Evolutionary conservation across 2,888 invertebrate species (phyloP), one percentile per base, ranked within the genome.

Genomic region (Allolobophora icterica): DNA sequence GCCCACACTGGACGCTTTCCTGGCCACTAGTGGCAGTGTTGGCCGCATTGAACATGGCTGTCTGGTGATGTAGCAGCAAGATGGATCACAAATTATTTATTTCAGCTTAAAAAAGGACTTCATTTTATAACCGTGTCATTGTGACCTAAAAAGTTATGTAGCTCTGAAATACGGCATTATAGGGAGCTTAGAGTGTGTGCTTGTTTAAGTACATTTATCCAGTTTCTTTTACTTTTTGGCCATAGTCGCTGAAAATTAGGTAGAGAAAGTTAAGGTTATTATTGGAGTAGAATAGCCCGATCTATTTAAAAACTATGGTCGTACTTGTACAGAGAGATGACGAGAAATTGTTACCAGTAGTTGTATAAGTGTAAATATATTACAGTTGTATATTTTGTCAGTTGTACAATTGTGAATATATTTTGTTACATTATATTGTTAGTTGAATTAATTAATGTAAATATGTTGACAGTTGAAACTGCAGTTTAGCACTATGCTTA

Each of bases 371-470:
- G 71, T 71, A n/a, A n/a, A 71, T 71, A 71, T 71, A 71, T 71
- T n/a, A 71, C 71, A 71, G 71, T 71, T 71, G 71, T 71, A 71
- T 71, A n/a, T 71, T n/a, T 71, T 6, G n/a, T 11, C 71, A 71
- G 71, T n/a, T 71, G 71, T 71, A 71, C 71, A 71, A 71, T 71
- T 71, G 71, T 71, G 71, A 71, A 71, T 71, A 71, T 71, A n/a
- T 71, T 52, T 52, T 71, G 30, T 71, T n/a, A 30, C 30, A 13
- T 71, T 3, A n/a, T 71, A 71, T 71, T n/a, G 71, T 71, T 71
- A 71, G 71, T 71, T 71, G 71, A n/a, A 13, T 71, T 71, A 8
- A 71, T 71, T 71, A 13, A 8, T 71, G 71, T 71, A 30, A 1
- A 52, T 52, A n/a, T 71, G 71, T n/a, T n/a, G 8, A 71, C 30